A percentile compares a stretch with the other conserved stretches of the same genome.
These are phyloP conservation scores for Struthidea cinerea DNA, from an alignment of 2,113 vertebrate species.

Conservation along the genomic window DNA sequence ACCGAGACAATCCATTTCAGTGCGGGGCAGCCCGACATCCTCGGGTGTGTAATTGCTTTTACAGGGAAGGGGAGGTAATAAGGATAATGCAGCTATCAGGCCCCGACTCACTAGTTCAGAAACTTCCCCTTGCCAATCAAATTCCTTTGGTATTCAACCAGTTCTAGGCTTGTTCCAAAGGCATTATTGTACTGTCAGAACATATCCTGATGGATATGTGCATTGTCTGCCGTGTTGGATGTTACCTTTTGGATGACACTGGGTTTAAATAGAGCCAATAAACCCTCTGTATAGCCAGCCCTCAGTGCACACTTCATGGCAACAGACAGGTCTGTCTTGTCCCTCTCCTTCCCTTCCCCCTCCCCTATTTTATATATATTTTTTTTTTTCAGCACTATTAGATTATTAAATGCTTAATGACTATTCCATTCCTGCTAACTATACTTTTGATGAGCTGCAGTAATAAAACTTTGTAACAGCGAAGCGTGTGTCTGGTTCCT, in stretches of 20 bases:
- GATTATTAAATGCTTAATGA: conserved; percentile 68
- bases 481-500: conserved; percentile 39
- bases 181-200: conserved; percentile 28
- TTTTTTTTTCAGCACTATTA: conserved; percentile 53
- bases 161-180: not conserved
- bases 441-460: conserved; percentile 56
- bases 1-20: not conserved
- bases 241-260: not conserved
- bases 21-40: not conserved
- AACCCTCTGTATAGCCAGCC: not conserved
- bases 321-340: not conserved
- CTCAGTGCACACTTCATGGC: not conserved
- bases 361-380: conserved; percentile 5
- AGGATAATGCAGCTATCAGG: conserved; percentile 5
- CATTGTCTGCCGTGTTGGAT: not conserved
- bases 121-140: conserved; percentile 45
- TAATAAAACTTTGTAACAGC: conserved; percentile 58
- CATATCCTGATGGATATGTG: not conserved
- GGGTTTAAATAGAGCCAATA: not conserved
- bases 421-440: conserved; percentile 58
- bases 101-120: not conserved
- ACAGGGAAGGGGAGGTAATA: conserved; percentile 16
- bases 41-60: not conserved
- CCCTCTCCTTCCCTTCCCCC: not conserved
- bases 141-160: not conserved